Evolutionary conservation across 2,113 vertebrate genomes (phyloP).

Genomic region (Sterrhoptilus dennistouni): DNA sequence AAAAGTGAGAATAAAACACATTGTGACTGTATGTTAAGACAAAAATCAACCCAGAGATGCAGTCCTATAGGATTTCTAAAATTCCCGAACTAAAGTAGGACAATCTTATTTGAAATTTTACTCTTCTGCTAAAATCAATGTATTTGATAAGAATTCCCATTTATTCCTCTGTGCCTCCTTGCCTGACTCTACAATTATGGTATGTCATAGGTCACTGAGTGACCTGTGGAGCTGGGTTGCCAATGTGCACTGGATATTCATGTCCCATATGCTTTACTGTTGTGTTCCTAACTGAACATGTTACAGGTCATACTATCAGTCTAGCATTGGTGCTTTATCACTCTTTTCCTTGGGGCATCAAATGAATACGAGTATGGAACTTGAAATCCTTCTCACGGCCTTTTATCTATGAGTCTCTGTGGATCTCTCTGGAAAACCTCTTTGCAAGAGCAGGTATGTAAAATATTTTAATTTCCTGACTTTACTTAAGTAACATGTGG

Average conservation of each 20-base stretch:
- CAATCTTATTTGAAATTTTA: background rate
- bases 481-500: background rate
- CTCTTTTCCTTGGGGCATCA: background rate
- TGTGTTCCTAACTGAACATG: background rate
- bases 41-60: background rate
- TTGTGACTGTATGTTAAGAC: background rate
- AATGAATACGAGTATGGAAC: background rate
- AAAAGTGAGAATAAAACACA: background rate
- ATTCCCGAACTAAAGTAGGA: background rate
- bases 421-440: background rate
- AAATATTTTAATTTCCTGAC: background rate
- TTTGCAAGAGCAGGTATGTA: background rate
- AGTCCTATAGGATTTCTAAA: background rate
- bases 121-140: background rate
- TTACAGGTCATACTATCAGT: background rate
- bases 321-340: background rate
- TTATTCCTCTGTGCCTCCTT: slow-evolving; percentile 6
- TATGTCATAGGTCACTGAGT: background rate
- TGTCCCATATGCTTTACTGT: background rate
- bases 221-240: background rate
- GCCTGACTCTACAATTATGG: background rate
- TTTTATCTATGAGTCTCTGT: background rate
- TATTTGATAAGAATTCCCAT: background rate
- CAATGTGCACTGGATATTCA: background rate
- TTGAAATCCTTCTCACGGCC: background rate